These are phyloP conservation scores for Cactoblastis cactorum DNA, from an alignment of 2,888 invertebrate genomes.

Conservation along the genomic window DNA sequence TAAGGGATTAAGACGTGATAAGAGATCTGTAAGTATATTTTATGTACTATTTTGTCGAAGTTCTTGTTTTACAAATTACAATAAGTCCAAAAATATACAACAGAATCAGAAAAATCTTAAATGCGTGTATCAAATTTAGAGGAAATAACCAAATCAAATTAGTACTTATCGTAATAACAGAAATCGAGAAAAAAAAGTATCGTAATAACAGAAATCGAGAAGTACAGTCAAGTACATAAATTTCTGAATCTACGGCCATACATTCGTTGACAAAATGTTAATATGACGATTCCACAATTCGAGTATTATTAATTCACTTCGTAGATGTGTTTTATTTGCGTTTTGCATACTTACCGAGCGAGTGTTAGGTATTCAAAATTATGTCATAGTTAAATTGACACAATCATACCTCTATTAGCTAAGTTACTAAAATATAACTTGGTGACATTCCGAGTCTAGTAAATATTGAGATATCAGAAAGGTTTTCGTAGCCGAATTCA, in stretches of 20 bases:
- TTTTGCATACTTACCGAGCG: conserved; percentile 31
- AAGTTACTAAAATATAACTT: conserved; percentile 11
- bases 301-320: conserved; percentile 31
- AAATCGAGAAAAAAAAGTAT: no score
- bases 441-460: conserved; percentile 3
- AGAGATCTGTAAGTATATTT: no score
- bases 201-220: no score
- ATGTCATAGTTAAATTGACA: conserved; percentile 37
- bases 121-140: no score
- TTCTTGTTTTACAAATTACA: no score
- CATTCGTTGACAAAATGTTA: conserved; percentile 22
- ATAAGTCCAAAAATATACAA: no score
- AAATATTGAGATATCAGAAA: not conserved
- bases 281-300: conserved; percentile 19
- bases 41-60: no score
- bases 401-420: conserved; percentile 20
- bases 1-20: no score
- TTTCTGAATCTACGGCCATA: conserved; percentile 19
- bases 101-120: no score
- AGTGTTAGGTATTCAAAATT: conserved; percentile 32
- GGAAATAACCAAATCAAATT: no score
- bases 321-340: conserved; percentile 39
- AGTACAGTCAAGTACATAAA: conserved; percentile 21
- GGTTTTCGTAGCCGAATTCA: not conserved
- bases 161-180: no score